phyloP scores from a whole-genome alignment of 2,113 vertebrate species.

The Neoarius graeffei region DNA sequence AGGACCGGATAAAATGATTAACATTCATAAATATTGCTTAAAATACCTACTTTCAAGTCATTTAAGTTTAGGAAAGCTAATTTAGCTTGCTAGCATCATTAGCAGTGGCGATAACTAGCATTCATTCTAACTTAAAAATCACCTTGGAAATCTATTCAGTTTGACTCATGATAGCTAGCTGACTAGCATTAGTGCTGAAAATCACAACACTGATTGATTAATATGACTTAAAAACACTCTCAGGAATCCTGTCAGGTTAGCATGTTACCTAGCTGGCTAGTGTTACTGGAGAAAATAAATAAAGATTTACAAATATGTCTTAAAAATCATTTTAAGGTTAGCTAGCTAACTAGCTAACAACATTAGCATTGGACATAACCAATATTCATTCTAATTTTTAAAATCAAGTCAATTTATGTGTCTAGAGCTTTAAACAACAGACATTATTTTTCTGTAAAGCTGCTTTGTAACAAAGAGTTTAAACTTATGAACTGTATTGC shows the following conservation, averaged over 20 bases:
- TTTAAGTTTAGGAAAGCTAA: no score
- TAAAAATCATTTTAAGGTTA: not conserved
- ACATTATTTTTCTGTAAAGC: no score
- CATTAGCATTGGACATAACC: not conserved
- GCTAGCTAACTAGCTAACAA: not conserved
- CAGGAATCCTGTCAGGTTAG: not conserved
- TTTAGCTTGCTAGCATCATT: no score
- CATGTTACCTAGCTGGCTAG: not conserved
- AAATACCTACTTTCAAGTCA: no score
- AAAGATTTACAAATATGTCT: not conserved
- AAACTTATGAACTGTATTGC: no score
- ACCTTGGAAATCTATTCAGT: not conserved
- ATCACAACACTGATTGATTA: not conserved
- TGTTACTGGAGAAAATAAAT: not conserved
- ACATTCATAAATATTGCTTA: no score
- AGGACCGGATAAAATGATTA: not conserved
- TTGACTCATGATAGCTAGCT: no score
- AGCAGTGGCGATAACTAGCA: not conserved
- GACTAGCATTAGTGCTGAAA: no score
- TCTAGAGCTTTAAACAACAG: no score
- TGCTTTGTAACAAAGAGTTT: no score
- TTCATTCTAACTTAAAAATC: not conserved
- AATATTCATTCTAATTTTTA: not conserved
- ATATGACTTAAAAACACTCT: not conserved
- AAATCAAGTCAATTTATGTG: not conserved